Base-by-base conservation (phyloP, 2,797 vertebrate genomes). In the Argyrosomus regius region DNA sequence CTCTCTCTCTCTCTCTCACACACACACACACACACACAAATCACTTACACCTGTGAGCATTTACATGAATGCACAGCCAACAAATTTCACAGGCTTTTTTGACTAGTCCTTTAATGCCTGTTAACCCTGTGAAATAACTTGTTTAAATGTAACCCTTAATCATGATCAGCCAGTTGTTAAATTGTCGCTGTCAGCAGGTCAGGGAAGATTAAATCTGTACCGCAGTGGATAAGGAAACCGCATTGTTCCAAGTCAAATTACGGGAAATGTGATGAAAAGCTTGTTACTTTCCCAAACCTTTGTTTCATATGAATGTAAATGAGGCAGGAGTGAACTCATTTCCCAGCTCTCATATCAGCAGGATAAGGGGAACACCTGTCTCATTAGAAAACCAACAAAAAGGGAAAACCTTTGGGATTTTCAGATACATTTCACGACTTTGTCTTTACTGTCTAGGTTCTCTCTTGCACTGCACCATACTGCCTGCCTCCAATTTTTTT, bases 221-320 rank as follows among this genome's bases (percentile, higher is more conserved):
- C 2, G 5, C 28, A 20, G 45, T 59, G 20, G 39, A 84, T 75
- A 73, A 58, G 56, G 53, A 84, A 82, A 68, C 50, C 52, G 71
- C 50, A 68, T 35, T 63, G 57, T 87, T 87, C 45, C 46, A 72
- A 82, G 64, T 58, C 39, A 85, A 87, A 88, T 87, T 61, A 78
- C 18, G 22, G 67, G 50, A 87, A 87, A 72, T 58, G 12, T 57
- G 59, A 78, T 77, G 60, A 88, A 88, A 80, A 66, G 52, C 59
- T 75, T 79, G 74, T 85, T 80, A 81, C 48, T 66, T 83, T 81
- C 73, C 53, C 64, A 74, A 31, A 59, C 72, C 68, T 85, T 82
- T 86, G 81, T 59, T 80, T 59, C 24, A 63, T 75, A 74, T 81
- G 84, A 88, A 91, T 93, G 80, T 82, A 87, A 92, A 90, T 92